Conservation (phyloP, 2,797 vertebrate species). For the Chelmon rostratus region DNA sequence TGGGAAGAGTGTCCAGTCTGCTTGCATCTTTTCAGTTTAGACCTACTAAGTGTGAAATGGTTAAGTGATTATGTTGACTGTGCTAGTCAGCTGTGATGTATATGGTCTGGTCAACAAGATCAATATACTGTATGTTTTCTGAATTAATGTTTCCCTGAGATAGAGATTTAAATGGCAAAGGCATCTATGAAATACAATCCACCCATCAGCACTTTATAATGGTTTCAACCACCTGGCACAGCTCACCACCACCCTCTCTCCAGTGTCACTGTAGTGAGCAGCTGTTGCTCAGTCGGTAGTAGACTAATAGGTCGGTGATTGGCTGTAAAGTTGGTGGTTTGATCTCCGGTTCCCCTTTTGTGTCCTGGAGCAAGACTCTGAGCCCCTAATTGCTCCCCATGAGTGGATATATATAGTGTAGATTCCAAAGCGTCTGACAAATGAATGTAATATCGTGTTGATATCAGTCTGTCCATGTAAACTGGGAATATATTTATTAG, state of each 20-base stretch:
- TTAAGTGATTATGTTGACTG: conserved; percentile 21
- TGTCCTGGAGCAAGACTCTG: neutral
- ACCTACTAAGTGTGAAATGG: neutral
- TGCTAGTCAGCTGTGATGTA: neutral
- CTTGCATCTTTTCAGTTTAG: conserved; percentile 4
- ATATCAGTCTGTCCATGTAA: neutral
- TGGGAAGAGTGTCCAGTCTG: conserved; percentile 13
- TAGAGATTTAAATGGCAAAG: conserved; percentile 14
- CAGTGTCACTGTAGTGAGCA: conserved; percentile 27
- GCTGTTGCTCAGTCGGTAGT: conserved; percentile 42
- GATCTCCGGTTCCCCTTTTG: neutral
- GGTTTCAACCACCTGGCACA: conserved; percentile 40
- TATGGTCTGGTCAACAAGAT: neutral
- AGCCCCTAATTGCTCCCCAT: neutral
- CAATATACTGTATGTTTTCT: neutral
- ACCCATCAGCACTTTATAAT: conserved; percentile 13
- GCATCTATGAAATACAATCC: conserved; percentile 32
- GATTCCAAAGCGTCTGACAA: neutral
- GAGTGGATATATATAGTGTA: neutral
- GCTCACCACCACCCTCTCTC: conserved; percentile 25
- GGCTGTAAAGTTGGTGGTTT: conserved; percentile 11
- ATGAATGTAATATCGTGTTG: neutral
- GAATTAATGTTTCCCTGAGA: neutral
- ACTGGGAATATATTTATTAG: neutral
- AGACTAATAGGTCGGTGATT: neutral